Evolutionary conservation across 2,113 vertebrate genomes (phyloP).

Genomic region (Erythrocebus patas): DNA sequence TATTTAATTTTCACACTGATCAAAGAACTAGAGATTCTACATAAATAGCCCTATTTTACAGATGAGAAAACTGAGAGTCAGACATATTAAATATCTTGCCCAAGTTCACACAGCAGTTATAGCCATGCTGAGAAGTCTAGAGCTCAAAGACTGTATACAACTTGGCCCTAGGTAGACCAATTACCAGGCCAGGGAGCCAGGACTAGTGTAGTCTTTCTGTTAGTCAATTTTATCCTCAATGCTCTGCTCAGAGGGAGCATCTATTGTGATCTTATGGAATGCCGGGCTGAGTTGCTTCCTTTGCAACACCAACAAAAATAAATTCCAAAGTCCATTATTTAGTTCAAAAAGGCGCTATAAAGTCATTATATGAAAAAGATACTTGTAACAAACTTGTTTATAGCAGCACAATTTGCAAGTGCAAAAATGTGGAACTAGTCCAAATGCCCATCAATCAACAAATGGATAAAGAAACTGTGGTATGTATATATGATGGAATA

Average conservation of each 20-base stretch:
- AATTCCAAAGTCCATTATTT: neutral
- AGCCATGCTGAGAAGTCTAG: neutral
- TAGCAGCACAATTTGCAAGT: too few relatives aligned
- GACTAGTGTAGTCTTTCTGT: neutral
- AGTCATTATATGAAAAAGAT: too few relatives aligned
- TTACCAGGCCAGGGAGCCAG: too few relatives aligned
- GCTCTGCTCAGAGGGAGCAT: neutral
- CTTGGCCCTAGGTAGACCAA: too few relatives aligned
- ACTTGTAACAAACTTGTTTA: too few relatives aligned
- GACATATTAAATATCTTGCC: neutral
- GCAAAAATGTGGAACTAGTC: too few relatives aligned
- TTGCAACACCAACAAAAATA: neutral
- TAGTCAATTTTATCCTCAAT: neutral
- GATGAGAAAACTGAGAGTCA: neutral
- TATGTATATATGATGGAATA: too few relatives aligned
- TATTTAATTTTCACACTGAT: neutral
- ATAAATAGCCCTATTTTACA: neutral
- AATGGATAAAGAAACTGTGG: too few relatives aligned
- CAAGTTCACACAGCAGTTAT: neutral
- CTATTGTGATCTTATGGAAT: accelerated
- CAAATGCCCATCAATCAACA: too few relatives aligned
- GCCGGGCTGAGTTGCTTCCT: neutral
- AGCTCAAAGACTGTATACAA: neutral
- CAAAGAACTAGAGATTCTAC: neutral
- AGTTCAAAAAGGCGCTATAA: neutral